A percentile compares a stretch with the other conserved stretches of the same genome.
These are phyloP conservation scores for Neocrepidodera transversa DNA, from an alignment of 2,888 invertebrate genomes.

Conservation along the genomic window DNA sequence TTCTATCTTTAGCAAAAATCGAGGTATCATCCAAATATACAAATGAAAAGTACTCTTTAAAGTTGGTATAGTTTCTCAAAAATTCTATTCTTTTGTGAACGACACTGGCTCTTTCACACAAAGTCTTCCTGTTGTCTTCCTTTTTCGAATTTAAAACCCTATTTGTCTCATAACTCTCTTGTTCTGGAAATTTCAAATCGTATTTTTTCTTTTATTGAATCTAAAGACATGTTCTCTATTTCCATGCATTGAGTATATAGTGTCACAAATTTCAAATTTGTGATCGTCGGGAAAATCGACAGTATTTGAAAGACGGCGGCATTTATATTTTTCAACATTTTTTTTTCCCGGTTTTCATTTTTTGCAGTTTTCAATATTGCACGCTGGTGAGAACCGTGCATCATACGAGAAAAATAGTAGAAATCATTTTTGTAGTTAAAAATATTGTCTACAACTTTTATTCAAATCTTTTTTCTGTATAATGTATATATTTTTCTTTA, in stretches of 20 bases:
- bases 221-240: too few species aligned
- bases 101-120: background rate
- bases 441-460: too few species aligned
- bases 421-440: too few species aligned
- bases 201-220: too few species aligned
- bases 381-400: too few species aligned
- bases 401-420: too few species aligned
- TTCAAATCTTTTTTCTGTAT: too few species aligned
- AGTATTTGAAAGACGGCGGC: background rate
- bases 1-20: background rate
- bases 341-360: background rate
- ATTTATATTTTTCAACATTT: background rate
- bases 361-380: too few species aligned
- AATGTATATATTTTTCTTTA: too few species aligned
- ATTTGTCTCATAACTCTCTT: background rate
- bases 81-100: background rate
- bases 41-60: background rate
- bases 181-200: background rate
- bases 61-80: background rate
- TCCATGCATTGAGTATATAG: background rate
- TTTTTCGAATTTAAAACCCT: background rate
- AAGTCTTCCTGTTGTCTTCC: background rate
- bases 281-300: background rate
- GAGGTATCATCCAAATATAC: background rate
- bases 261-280: background rate